Evolutionary conservation across 2,888 invertebrate genomes (phyloP).

Genomic region (Hedychridium roseum): DNA sequence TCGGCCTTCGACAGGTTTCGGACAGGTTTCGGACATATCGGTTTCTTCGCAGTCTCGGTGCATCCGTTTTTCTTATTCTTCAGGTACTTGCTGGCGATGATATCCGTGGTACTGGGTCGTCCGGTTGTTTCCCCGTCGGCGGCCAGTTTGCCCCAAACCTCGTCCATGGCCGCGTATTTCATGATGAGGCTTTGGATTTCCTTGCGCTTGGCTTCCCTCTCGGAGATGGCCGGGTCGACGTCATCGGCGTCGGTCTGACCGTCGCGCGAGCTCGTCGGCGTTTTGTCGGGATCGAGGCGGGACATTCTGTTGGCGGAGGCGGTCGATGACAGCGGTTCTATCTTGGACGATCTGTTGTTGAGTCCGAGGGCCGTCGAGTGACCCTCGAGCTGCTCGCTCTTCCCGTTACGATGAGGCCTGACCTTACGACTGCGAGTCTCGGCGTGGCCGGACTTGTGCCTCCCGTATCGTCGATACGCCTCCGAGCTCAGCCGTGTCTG

Average conservation of each 20-base stretch:
- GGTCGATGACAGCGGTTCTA: constrained; percentile 47
- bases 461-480: constrained; percentile 49
- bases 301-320: no score
- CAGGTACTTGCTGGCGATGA: constrained; percentile 61
- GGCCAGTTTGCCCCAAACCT: constrained; percentile 70
- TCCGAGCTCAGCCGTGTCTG: constrained; percentile 68
- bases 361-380: constrained; percentile 51
- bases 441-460: constrained; percentile 64
- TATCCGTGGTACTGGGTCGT: constrained; percentile 45
- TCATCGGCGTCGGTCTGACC: constrained; percentile 58
- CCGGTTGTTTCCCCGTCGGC: constrained; percentile 53
- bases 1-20: constrained; percentile 21
- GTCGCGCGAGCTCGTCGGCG: constrained; percentile 61
- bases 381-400: constrained; percentile 70
- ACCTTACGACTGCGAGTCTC: constrained; percentile 48
- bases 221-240: constrained; percentile 71
- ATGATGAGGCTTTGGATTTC: constrained; percentile 84
- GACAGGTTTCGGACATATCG: neutral
- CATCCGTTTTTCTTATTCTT: constrained; percentile 30
- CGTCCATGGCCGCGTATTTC: constrained; percentile 83
- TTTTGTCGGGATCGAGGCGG: no score
- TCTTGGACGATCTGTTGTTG: constrained; percentile 68
- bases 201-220: constrained; percentile 82
- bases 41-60: neutral
- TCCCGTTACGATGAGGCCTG: constrained; percentile 69